Evolutionary conservation across 1,140 invertebrate species (phyloP).

Genomic region (Popillia japonica): DNA sequence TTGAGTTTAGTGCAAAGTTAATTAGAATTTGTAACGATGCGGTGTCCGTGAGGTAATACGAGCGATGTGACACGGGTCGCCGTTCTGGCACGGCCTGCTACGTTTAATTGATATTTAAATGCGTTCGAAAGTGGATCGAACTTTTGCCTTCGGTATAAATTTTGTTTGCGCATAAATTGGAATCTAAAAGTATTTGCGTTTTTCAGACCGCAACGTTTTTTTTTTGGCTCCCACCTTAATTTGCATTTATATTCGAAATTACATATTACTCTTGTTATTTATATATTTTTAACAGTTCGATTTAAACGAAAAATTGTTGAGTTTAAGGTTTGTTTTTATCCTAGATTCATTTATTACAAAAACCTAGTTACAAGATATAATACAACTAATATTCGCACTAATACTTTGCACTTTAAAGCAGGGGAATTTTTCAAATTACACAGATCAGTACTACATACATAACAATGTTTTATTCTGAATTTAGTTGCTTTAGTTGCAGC

Average conservation of each 20-base stretch:
- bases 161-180: not conserved
- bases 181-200: not conserved
- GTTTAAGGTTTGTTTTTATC: too few relatives aligned
- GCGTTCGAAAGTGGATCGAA: not conserved
- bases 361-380: too few relatives aligned
- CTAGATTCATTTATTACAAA: too few relatives aligned
- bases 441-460: not conserved
- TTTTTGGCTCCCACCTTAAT: too few relatives aligned
- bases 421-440: not conserved
- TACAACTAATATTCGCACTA: too few relatives aligned
- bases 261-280: too few relatives aligned
- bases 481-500: not conserved
- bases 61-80: not conserved
- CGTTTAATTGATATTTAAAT: slow-evolving; percentile 14
- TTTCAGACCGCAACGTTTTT: not conserved
- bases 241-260: too few relatives aligned
- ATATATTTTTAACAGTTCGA: too few relatives aligned
- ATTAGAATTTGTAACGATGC: slow-evolving; percentile 5
- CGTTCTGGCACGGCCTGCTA: not conserved
- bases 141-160: not conserved
- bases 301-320: too few relatives aligned
- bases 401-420: too few relatives aligned
- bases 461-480: not conserved
- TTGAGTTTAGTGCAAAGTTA: slow-evolving; percentile 17
- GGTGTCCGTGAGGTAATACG: not conserved